Percentiles rank a stretch among this genome's conserved stretches.
Conservation (phyloP, 2,113 vertebrate species). For the Notarius lentiginosus region DNA sequence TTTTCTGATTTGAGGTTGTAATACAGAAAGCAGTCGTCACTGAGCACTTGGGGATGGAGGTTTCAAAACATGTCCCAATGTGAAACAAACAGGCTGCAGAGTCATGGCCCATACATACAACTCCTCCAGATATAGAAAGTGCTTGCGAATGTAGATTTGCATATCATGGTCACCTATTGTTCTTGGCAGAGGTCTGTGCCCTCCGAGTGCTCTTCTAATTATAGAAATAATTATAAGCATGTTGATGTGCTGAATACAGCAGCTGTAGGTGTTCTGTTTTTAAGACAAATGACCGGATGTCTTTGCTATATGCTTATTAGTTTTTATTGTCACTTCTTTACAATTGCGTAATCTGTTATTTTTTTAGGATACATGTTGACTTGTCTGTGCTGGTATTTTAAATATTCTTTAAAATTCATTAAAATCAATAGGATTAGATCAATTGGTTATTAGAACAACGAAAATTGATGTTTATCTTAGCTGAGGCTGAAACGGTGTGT, state of each 20-base stretch:
- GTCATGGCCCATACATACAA: no score
- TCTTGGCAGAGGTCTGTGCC: no score
- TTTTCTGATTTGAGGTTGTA: no score
- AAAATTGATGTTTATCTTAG: background rate
- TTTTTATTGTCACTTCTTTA: background rate
- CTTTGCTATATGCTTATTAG: background rate
- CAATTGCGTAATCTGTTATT: no score
- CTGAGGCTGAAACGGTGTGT: background rate
- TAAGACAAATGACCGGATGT: background rate
- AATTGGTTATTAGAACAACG: background rate
- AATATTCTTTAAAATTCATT: background rate
- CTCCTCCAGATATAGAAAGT: no score
- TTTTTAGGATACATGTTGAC: background rate
- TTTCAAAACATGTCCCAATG: no score
- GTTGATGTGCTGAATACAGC: background rate
- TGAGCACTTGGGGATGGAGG: no score
- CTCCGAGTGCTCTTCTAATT: background rate
- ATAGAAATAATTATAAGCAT: background rate
- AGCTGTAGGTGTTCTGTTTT: background rate
- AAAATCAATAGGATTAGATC: background rate
- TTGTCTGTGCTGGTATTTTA: background rate
- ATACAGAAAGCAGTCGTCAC: no score
- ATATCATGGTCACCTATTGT: no score
- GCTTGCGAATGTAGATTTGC: no score
- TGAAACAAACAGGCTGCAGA: no score